Evolutionary conservation across 1,140 invertebrate species (phyloP), one percentile per base, ranked within the genome.

Genomic region (Sarcophaga bullata): DNA sequence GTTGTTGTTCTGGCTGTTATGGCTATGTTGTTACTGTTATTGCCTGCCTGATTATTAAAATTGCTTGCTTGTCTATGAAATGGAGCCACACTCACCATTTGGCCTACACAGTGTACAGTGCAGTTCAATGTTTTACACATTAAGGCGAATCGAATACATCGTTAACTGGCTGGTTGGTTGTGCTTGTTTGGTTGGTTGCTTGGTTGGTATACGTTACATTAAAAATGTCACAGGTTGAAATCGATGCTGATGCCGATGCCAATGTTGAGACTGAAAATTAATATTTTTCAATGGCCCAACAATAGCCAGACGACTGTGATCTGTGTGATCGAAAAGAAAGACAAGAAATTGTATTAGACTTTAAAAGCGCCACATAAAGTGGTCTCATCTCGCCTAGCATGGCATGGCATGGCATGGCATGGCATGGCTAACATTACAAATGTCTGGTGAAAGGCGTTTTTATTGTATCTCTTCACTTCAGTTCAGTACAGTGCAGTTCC

Each of bases 141-240:
- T 58, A 37, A 37, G 25, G 25, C 25, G 25, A 37, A 37, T 37
- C 4, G 25, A 37, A 37, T 37, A 37, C 25, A 37, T 37, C 25
- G 25, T 1, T 37, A 4, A 4, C 1, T 37, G 25, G 25, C 25
- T 37, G 25, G 54, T 58, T 58, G 13, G 54, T 58, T 58, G 52
- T 37, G 25, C 13, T 58, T 58, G 13, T 11, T 58, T 58, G 25
- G 25, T 37, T 37, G 25, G 25, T 37, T 37, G 25, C 13, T 58
- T 58, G 54, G 54, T 58, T 58, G 54, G 6, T 13, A 52, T 13
- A 25, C 62, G 62, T 58, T 68, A 68, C 17, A 68, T 68, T 68
- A 68, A 68, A 68, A 68, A 68, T 68, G 62, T 68, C 62, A 68
- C 62, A 68, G 62, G 62, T 68, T 68, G n/a, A 37, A 37, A 37